A percentile compares a stretch with the other conserved stretches of the same genome.
Evolutionary conservation across 2,113 vertebrate species (phyloP).

Genomic region (Loxodonta africana): DNA sequence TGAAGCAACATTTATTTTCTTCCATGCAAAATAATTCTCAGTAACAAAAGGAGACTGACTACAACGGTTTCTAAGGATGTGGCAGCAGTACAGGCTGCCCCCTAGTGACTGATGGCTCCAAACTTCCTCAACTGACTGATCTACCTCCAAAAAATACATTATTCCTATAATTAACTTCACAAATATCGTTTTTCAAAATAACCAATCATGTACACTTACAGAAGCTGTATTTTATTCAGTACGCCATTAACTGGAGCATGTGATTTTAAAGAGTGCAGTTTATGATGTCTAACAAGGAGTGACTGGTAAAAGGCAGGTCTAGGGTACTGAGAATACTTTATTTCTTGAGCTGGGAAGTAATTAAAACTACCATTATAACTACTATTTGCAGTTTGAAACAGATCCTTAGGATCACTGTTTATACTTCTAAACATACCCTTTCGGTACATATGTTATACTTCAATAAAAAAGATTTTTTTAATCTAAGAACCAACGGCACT

Average conservation of each 20-base stretch:
- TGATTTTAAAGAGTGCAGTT: not conserved
- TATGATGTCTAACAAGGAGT: not conserved
- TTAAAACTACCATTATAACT: not conserved
- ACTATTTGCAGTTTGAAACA: slow-evolving; percentile 44
- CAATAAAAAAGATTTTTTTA: slow-evolving; percentile 6
- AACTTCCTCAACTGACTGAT: slow-evolving; percentile 19
- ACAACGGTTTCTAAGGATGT: slow-evolving; percentile 49
- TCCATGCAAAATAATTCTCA: slow-evolving; percentile 71
- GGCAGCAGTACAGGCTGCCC: slow-evolving; percentile 83
- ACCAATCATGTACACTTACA: not conserved
- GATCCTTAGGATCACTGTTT: not conserved
- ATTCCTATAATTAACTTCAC: slow-evolving; percentile 6
- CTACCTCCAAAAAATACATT: not conserved
- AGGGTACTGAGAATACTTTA: slow-evolving; percentile 18
- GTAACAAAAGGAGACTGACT: slow-evolving; percentile 63
- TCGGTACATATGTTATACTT: not conserved
- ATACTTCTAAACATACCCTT: slow-evolving; percentile 42
- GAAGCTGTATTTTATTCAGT: slow-evolving; percentile 46
- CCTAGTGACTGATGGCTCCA: slow-evolving; percentile 75
- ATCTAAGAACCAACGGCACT: slow-evolving; percentile 24
- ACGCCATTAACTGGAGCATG: not conserved
- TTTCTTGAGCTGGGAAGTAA: slow-evolving; percentile 15
- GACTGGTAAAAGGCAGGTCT: not conserved
- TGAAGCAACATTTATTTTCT: slow-evolving; percentile 75
- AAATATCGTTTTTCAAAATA: slow-evolving; percentile 50